Conservation (phyloP, 1,140 invertebrate species). For the Calosoma granatense region DNA sequence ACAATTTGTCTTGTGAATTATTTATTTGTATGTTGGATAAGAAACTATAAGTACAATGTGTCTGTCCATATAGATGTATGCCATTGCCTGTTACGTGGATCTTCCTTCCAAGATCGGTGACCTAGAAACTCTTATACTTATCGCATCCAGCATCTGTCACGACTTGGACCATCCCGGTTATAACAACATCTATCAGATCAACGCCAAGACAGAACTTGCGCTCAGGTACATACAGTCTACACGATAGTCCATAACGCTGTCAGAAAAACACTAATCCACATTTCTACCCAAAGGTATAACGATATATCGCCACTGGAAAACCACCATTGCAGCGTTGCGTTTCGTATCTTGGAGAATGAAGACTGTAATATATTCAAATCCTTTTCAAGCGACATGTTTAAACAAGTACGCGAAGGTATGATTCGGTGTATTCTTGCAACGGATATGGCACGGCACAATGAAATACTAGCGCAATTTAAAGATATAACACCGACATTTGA, state of each 20-base stretch:
- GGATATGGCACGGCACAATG: slow-evolving; percentile 81
- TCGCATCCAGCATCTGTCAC: slow-evolving; percentile 80
- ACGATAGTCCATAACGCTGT: not conserved
- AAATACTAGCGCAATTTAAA: slow-evolving; percentile 69
- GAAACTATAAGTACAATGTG: no score
- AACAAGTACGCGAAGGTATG: slow-evolving; percentile 62
- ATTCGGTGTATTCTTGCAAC: slow-evolving; percentile 78
- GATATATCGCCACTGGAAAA: slow-evolving; percentile 84
- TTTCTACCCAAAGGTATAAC: slow-evolving; percentile 48
- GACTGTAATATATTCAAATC: slow-evolving; percentile 71
- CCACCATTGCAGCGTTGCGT: slow-evolving; percentile 81
- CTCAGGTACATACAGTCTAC: slow-evolving; percentile 49
- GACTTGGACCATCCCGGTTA: slow-evolving; percentile 88
- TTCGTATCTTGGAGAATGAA: slow-evolving; percentile 64
- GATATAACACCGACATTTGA: slow-evolving; percentile 63
- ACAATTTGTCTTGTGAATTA: no score
- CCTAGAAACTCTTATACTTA: slow-evolving; percentile 65
- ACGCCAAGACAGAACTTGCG: slow-evolving; percentile 75
- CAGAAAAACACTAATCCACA: no score
- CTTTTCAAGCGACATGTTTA: slow-evolving; percentile 51
- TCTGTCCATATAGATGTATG: slow-evolving; percentile 81
- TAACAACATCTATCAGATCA: slow-evolving; percentile 84
- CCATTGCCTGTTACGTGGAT: slow-evolving; percentile 66
- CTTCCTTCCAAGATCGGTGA: slow-evolving; percentile 57
- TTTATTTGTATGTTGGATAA: no score